These are phyloP conservation scores for Hypsibius dujardini DNA, from an alignment of 1,140 invertebrate genomes.

Conservation along the genomic window DNA sequence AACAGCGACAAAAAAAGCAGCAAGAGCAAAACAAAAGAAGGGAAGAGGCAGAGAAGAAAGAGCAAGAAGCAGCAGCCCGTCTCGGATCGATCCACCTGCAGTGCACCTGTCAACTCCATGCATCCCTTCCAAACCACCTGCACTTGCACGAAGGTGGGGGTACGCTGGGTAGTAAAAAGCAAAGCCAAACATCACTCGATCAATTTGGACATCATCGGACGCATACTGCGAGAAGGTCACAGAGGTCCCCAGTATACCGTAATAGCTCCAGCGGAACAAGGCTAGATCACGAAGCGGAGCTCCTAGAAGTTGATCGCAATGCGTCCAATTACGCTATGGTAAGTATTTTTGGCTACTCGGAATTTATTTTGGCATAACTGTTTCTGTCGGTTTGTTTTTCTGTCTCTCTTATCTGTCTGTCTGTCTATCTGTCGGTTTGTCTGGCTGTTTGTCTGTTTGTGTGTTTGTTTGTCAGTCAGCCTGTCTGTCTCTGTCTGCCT, in stretches of 20 bases:
- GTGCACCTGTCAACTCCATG: background rate
- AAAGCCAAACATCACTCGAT: conserved; percentile 13
- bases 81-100: background rate
- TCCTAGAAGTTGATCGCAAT: background rate
- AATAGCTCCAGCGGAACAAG: background rate
- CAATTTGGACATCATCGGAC: conserved; percentile 12
- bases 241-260: conserved; percentile 5
- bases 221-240: background rate
- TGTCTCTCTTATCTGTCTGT: too few species aligned
- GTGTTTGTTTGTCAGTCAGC: too few species aligned
- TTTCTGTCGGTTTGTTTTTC: too few species aligned
- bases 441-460: too few species aligned
- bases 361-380: too few species aligned
- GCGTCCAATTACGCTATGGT: conserved; percentile 5
- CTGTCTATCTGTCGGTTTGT: too few species aligned
- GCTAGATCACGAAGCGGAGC: background rate
- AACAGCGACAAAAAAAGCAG: background rate
- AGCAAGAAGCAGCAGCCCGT: background rate
- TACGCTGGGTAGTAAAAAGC: background rate
- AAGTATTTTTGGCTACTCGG: background rate
- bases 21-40: background rate
- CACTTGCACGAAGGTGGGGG: background rate
- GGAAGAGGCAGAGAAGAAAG: background rate
- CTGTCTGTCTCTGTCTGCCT: too few species aligned
- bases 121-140: background rate